Conservation (phyloP, 2,797 vertebrate species). For the Cossypha dichroa region DNA sequence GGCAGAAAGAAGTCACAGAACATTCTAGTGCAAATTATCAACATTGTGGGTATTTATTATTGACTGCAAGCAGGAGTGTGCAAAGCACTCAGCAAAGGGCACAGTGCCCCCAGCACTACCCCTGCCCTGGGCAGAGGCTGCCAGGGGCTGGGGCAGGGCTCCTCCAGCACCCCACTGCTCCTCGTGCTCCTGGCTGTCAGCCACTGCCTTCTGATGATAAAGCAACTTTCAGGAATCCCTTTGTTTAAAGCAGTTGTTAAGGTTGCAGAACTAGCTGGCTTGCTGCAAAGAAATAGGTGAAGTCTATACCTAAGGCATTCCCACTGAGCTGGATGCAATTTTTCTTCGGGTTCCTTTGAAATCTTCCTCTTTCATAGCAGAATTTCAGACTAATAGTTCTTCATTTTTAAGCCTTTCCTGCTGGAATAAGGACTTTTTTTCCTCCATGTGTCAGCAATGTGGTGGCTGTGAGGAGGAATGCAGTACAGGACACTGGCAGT, state of each 20-base stretch:
- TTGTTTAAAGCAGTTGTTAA: slow-evolving; percentile 3
- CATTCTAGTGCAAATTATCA: neutral
- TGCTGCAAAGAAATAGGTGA: slow-evolving; percentile 23
- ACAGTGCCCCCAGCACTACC: accelerated
- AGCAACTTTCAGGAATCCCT: neutral
- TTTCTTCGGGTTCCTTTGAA: slow-evolving; percentile 17
- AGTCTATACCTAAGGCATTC: slow-evolving; percentile 24
- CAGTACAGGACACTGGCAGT: neutral
- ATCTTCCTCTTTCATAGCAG: neutral
- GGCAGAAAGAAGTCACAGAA: slow-evolving; percentile 30
- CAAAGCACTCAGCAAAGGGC: accelerated
- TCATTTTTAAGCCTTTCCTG: neutral
- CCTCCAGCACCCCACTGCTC: neutral
- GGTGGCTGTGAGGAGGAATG: neutral
- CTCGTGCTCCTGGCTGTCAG: neutral
- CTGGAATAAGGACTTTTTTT: neutral
- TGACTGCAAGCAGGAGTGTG: neutral
- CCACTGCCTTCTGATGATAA: neutral
- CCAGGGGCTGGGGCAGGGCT: neutral
- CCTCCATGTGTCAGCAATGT: neutral
- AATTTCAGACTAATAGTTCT: neutral
- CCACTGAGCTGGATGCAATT: neutral
- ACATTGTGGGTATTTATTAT: neutral
- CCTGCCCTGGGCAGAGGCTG: neutral
- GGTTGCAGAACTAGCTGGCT: neutral